Conservation (phyloP, 2,113 vertebrate species). For the Microtus richardsoni region DNA sequence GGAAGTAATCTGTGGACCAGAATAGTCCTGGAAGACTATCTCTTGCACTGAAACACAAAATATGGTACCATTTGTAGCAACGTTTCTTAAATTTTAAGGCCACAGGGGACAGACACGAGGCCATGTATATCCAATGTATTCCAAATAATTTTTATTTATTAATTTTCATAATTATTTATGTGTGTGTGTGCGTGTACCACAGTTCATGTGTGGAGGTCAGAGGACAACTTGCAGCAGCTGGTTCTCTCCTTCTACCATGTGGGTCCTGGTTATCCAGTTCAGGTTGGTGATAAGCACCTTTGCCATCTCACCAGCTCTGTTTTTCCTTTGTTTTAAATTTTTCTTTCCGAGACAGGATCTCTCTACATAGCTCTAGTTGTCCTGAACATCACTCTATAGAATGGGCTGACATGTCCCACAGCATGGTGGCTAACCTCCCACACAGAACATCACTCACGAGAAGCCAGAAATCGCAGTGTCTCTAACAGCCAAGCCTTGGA, state of each 20-base stretch:
- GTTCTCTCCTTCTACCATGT: too few species aligned
- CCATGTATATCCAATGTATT: background rate
- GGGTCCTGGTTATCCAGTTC: background rate
- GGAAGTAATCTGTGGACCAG: too few species aligned
- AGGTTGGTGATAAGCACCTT: background rate
- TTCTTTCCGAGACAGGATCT: too few species aligned
- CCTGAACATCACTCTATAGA: too few species aligned
- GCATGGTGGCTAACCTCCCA: too few species aligned
- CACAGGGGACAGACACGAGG: background rate
- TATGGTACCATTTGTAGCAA: background rate
- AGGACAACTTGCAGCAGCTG: too few species aligned
- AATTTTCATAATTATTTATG: background rate
- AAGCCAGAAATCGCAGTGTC: too few species aligned
- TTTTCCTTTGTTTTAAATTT: too few species aligned
- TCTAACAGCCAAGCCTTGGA: too few species aligned
- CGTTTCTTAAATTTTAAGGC: background rate
- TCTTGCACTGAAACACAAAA: background rate
- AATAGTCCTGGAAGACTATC: background rate
- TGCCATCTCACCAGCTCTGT: background rate
- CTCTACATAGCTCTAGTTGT: too few species aligned
- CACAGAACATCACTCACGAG: too few species aligned
- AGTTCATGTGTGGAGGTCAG: background rate
- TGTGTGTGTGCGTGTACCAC: background rate
- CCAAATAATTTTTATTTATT: background rate
- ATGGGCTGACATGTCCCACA: too few species aligned